Conservation (phyloP, 2,888 invertebrate species). For the Carabus problematicus region DNA sequence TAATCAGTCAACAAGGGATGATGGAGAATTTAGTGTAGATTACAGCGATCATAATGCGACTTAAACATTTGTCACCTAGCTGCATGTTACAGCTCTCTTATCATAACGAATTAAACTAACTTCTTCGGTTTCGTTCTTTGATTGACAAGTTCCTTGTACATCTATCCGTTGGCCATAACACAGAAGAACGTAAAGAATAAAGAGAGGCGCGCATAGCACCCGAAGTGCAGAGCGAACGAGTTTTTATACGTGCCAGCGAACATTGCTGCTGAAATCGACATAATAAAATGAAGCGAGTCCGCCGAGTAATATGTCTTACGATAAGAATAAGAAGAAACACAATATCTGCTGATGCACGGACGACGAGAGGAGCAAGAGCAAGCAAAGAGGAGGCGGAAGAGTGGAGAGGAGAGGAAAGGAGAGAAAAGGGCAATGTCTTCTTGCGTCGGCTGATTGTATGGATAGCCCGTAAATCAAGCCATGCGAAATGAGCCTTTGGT, state of each 20-base stretch:
- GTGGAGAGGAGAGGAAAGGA: not conserved
- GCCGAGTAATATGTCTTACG: slow-evolving; percentile 38
- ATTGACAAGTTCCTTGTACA: too few species aligned
- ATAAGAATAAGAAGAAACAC: slow-evolving; percentile 42
- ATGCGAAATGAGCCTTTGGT: slow-evolving; percentile 24
- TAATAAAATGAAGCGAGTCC: slow-evolving; percentile 37
- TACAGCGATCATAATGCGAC: too few species aligned
- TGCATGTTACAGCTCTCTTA: too few species aligned
- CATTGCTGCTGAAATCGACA: slow-evolving; percentile 41
- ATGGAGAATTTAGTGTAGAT: too few species aligned
- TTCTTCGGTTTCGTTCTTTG: too few species aligned
- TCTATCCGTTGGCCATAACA: too few species aligned
- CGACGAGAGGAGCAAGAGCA: not conserved
- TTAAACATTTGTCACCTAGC: too few species aligned
- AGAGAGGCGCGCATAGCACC: too few species aligned
- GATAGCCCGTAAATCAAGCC: slow-evolving; percentile 25
- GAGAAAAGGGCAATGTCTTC: slow-evolving; percentile 7
- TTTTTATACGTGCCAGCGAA: slow-evolving; percentile 31
- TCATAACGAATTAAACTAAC: too few species aligned
- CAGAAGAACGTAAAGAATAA: too few species aligned
- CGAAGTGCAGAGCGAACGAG: slow-evolving; percentile 4
- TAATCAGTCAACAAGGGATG: too few species aligned
- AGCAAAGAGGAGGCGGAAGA: too few species aligned
- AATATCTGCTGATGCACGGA: slow-evolving; percentile 39
- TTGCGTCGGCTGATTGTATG: slow-evolving; percentile 14